phyloP scores from a whole-genome alignment of 2,888 invertebrate species.

The Eurois occulta region DNA sequence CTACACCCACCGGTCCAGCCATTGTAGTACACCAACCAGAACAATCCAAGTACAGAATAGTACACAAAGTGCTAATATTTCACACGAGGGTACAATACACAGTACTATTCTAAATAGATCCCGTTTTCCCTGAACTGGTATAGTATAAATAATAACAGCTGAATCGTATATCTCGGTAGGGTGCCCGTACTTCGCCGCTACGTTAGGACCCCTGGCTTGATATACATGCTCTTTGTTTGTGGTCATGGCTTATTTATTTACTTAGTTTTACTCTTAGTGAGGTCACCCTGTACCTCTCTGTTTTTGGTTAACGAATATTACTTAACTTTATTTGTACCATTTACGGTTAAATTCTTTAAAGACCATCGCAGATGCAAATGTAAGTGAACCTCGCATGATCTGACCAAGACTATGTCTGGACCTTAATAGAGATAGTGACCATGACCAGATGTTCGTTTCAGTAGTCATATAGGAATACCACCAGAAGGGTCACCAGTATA shows the following conservation, averaged over 20 bases:
- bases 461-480: too few relatives aligned
- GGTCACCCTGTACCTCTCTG: background rate
- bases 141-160: constrained; percentile 67
- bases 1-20: background rate
- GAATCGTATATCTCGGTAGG: constrained; percentile 69
- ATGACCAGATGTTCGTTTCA: background rate
- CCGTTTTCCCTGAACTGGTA: constrained; percentile 52
- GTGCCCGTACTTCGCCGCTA: constrained; percentile 60
- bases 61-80: constrained; percentile 54
- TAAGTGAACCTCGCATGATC: background rate
- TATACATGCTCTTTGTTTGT: constrained; percentile 59
- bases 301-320: constrained; percentile 1
- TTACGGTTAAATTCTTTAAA: background rate
- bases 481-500: too few relatives aligned
- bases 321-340: background rate
- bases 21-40: constrained; percentile 11
- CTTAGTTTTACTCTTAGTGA: constrained; percentile 38
- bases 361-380: background rate
- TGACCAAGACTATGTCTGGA: background rate
- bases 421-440: background rate
- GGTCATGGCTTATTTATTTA: constrained; percentile 59
- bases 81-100: constrained; percentile 40
- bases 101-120: constrained; percentile 55
- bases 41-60: constrained; percentile 34
- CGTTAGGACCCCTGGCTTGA: constrained; percentile 56